Evolutionary conservation across 1,140 invertebrate species (phyloP).

Genomic region (Meloidogyne chitwoodi): DNA sequence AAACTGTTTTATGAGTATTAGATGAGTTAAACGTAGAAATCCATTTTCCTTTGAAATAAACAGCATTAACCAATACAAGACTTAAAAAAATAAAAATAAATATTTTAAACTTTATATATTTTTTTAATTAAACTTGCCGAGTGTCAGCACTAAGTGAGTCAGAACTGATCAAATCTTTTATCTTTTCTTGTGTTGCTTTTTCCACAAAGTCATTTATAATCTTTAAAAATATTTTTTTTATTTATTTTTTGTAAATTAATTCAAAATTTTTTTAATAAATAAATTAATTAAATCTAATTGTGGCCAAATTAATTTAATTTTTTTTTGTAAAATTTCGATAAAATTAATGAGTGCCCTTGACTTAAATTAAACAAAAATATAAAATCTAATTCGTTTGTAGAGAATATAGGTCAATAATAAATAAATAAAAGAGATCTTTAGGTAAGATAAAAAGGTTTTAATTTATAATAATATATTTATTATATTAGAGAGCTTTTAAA

Average conservation of each 20-base stretch:
- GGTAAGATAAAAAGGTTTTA: too few species aligned
- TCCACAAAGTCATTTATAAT: constrained; percentile 41
- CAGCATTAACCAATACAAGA: constrained; percentile 39
- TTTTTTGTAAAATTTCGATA: too few species aligned
- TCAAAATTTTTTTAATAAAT: background rate
- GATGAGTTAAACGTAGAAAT: constrained; percentile 13
- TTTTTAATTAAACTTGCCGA: background rate
- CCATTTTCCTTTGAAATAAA: constrained; percentile 48
- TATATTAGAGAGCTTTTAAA: too few species aligned
- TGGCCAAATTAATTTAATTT: background rate
- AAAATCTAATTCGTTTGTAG: too few species aligned
- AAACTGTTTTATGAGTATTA: constrained; percentile 24
- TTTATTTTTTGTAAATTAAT: background rate
- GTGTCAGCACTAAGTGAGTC: constrained; percentile 14
- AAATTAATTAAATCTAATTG: background rate
- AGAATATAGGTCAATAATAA: too few species aligned
- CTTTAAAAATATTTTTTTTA: background rate
- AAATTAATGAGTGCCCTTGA: too few species aligned
- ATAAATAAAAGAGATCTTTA: too few species aligned
- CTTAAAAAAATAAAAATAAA: constrained; percentile 11
- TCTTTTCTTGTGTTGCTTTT: constrained; percentile 33
- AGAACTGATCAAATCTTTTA: constrained; percentile 29
- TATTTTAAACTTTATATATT: background rate
- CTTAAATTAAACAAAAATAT: too few species aligned
- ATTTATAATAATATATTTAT: too few species aligned